Evolutionary conservation across 2,797 vertebrate species (phyloP), one percentile per base, ranked within the genome.

Genomic region (Melanotaenia nigrans): DNA sequence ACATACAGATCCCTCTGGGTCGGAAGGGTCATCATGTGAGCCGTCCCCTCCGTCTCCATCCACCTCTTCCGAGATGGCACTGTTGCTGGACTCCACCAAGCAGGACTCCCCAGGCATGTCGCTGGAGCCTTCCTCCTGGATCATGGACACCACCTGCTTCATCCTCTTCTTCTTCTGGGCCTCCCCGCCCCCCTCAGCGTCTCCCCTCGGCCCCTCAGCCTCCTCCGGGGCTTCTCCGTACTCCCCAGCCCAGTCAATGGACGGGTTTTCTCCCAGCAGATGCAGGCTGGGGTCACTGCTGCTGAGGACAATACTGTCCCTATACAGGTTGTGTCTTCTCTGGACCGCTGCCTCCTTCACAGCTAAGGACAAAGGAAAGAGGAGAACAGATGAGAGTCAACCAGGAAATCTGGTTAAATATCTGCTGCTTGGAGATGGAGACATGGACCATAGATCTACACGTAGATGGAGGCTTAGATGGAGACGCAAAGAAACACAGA

Each of bases 271-370:
- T 0, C 91, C 96, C 45, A 99, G 93, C 8, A 98, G 93, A 81
- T 96, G 96, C 62, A 99, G 94, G 89, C 95, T 97, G 82, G 97
- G 96, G 88, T 99, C 97, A 0, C 97, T 98, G 93, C 95, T 96
- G 87, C 95, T 94, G 87, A 99, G 90, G 51, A 98, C 97, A 7
- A 99, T 94, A 91, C 97, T 99, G 94, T 99, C 97, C 0, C 97
- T 89, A 89, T 96, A 99, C 33, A 99, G 92, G 92, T 99, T 99
- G 91, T 99, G 97, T 80, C 95, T 96, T 63, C 97, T 90, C 92
- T 99, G 97, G 73, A 97, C 95, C 0, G 97, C 97, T 0, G 96
- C 97, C 85, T 98, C 97, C 88, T 99, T 99, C 89, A 99, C 97
- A 1, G 97, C 97, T 99, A 83, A 36, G 85, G 66, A 75, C 0